These are phyloP conservation scores for Sebastes miniatus DNA, from an alignment of 2,797 vertebrate genomes.

Conservation along the genomic window DNA sequence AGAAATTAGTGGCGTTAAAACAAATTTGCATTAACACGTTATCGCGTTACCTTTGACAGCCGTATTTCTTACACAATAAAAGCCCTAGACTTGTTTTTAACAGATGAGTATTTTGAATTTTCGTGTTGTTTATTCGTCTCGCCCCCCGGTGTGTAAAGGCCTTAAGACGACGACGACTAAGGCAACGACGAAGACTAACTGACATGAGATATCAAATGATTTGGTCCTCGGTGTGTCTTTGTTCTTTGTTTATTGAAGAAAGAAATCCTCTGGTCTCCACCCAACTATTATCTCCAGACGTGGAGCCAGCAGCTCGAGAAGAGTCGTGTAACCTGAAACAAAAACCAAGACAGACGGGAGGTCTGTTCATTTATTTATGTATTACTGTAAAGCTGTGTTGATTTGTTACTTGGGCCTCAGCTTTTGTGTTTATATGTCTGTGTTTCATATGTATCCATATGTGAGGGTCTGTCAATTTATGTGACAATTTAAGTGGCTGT, in stretches of 20 bases:
- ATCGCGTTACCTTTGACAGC: no score
- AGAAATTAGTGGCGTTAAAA: no score
- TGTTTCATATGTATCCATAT: conserved; percentile 49
- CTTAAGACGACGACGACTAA: no score
- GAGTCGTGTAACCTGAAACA: conserved; percentile 38
- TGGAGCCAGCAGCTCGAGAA: conserved; percentile 24
- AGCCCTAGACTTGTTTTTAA: no score
- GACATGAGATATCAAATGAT: not conserved
- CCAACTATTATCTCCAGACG: conserved; percentile 46
- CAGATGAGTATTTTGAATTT: no score
- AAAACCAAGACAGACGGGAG: conserved; percentile 48
- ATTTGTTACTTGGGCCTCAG: conserved; percentile 62
- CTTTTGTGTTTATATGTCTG: conserved; percentile 48
- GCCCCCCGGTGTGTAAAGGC: no score
- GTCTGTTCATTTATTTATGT: conserved; percentile 72
- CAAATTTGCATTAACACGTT: no score
- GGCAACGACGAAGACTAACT: not conserved
- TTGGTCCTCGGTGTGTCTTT: conserved; percentile 23
- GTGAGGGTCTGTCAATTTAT: conserved; percentile 48
- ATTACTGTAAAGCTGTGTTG: conserved; percentile 69
- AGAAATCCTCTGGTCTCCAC: conserved; percentile 30
- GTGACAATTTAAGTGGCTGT: conserved; percentile 57
- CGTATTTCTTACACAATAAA: no score
- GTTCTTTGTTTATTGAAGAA: conserved; percentile 37
- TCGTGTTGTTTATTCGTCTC: no score